Evolutionary conservation across 1,140 invertebrate species (phyloP).

Genomic region (Drosophila sucinea): DNA sequence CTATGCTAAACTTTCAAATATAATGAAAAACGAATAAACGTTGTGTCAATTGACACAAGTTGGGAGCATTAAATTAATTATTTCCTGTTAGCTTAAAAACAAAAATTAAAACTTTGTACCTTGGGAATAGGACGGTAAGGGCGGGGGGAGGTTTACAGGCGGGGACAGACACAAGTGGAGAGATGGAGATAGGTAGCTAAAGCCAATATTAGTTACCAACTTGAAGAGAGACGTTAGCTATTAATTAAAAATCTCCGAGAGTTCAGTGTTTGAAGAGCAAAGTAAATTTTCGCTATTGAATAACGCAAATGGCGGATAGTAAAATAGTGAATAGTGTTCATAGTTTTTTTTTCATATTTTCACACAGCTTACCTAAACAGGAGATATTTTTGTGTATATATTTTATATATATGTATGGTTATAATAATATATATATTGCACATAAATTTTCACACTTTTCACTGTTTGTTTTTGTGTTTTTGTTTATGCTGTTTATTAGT

Average conservation of each 20-base stretch:
- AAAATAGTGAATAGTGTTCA: not conserved
- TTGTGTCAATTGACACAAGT: constrained; percentile 8
- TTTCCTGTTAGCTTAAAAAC: constrained; percentile 1
- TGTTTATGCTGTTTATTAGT: constrained; percentile 20
- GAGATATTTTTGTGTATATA: not conserved
- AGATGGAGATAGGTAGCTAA: not conserved
- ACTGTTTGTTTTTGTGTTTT: constrained; percentile 27
- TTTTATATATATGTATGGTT: not conserved
- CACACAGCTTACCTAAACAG: not conserved
- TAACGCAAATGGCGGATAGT: not conserved
- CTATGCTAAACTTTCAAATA: constrained; percentile 16
- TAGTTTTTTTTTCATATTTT: constrained; percentile 6
- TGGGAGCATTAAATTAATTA: not conserved
- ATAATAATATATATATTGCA: constrained; percentile 3
- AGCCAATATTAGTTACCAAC: constrained; percentile 8
- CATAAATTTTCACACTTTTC: constrained; percentile 14
- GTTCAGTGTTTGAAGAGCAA: constrained; percentile 9
- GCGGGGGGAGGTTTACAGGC: not conserved
- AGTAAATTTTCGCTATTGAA: constrained; percentile 19
- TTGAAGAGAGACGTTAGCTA: not conserved
- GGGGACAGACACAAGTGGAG: not conserved
- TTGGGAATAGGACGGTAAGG: not conserved
- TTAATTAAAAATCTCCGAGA: constrained; percentile 3
- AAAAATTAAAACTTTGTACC: not conserved
- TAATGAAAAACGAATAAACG: constrained; percentile 1